These are phyloP conservation scores for Pammene aurita DNA, from an alignment of 2,888 invertebrate genomes.

Conservation along the genomic window DNA sequence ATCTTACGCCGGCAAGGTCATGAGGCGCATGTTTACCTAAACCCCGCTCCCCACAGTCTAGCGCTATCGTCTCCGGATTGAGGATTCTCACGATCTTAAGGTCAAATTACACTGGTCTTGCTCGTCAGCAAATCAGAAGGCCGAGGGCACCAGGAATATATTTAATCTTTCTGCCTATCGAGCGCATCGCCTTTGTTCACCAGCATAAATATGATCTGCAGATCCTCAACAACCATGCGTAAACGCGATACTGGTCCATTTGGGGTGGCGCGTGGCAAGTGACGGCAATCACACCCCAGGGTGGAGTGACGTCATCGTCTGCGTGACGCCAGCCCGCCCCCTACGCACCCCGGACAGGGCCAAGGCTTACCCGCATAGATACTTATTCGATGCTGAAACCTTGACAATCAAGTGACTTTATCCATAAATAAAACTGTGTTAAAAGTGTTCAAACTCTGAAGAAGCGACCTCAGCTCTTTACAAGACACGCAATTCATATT, in stretches of 20 bases:
- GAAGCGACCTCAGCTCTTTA: slow-evolving; percentile 40
- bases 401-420: slow-evolving; percentile 30
- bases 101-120: slow-evolving; percentile 46
- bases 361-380: slow-evolving; percentile 56
- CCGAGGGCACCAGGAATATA: slow-evolving; percentile 50
- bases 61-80: slow-evolving; percentile 22
- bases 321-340: slow-evolving; percentile 62
- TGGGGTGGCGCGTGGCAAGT: background rate
- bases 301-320: slow-evolving; percentile 65
- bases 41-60: slow-evolving; percentile 31
- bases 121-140: slow-evolving; percentile 56
- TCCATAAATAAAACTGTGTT: slow-evolving; percentile 33
- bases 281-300: slow-evolving; percentile 44
- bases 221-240: background rate
- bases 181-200: background rate
- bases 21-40: slow-evolving; percentile 11
- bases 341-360: slow-evolving; percentile 61
- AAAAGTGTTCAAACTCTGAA: background rate
- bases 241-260: background rate
- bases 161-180: background rate
- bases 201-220: background rate
- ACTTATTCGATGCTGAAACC: slow-evolving; percentile 26
- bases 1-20: slow-evolving; percentile 29
- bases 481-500: slow-evolving; percentile 37
- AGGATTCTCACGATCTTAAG: slow-evolving; percentile 21